Percentiles rank a stretch among this genome's conserved stretches.
Conservation (phyloP, 2,113 vertebrate genomes). For the Atractosteus spatula region DNA sequence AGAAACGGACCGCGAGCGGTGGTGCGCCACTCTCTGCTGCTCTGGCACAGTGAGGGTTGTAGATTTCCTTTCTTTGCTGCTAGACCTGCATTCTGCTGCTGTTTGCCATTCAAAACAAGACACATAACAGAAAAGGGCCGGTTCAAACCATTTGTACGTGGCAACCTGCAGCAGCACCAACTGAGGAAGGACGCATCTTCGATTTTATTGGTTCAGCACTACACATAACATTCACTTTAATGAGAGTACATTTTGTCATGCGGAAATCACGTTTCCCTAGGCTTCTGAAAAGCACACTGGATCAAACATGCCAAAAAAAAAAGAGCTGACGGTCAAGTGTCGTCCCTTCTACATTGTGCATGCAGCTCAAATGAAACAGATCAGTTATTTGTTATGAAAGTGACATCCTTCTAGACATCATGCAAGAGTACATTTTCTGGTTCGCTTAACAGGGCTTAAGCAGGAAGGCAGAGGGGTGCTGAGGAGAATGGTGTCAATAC, state of each 20-base stretch:
- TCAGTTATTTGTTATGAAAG: conserved; percentile 2
- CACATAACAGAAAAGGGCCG: neutral
- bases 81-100: conserved; percentile 84
- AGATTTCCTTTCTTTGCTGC: conserved; percentile 79
- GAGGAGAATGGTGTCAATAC: conserved; percentile 14
- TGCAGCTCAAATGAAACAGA: conserved; percentile 37
- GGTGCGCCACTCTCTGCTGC: conserved; percentile 83
- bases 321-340: neutral
- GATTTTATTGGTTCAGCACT: neutral
- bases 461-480: conserved; percentile 56
- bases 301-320: neutral
- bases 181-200: neutral
- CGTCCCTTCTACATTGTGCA: conserved; percentile 25
- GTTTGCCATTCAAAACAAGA: conserved; percentile 49
- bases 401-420: conserved; percentile 37
- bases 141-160: neutral
- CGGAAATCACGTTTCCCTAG: neutral
- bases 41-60: conserved; percentile 89
- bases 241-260: conserved; percentile 2
- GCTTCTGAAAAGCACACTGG: neutral
- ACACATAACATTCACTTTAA: neutral
- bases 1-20: conserved; percentile 94
- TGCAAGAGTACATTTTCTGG: conserved; percentile 35
- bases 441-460: conserved; percentile 49
- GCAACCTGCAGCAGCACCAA: neutral